Evolutionary conservation across 2,113 vertebrate genomes (phyloP).

Genomic region (Gallinago paraguaiae): DNA sequence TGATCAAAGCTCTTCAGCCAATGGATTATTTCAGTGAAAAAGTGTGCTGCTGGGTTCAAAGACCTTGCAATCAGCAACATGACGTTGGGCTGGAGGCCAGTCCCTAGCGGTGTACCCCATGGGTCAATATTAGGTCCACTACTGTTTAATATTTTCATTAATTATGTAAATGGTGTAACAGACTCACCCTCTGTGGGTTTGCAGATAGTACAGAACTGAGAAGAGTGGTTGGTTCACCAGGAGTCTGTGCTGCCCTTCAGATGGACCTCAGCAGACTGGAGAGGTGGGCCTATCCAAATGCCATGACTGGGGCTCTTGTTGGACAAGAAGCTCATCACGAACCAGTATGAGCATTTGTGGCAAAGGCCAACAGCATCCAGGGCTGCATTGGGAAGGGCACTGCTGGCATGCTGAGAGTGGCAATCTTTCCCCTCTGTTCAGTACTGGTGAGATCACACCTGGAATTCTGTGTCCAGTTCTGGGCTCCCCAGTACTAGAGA

Average conservation of each 20-base stretch:
- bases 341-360: not conserved
- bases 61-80: not conserved
- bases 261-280: not conserved
- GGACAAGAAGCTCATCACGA: not conserved
- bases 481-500: not conserved
- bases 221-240: not conserved
- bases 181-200: not conserved
- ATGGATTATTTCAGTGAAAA: not conserved
- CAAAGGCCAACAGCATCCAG: not conserved
- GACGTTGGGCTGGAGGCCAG: not conserved
- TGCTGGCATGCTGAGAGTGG: not conserved
- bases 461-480: not conserved
- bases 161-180: not conserved
- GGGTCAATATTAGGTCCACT: not conserved
- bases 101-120: not conserved
- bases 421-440: not conserved
- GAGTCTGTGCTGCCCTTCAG: not conserved
- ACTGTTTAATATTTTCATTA: not conserved
- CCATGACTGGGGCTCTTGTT: not conserved
- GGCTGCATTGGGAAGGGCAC: not conserved
- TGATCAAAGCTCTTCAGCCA: not conserved
- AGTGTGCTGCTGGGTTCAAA: not conserved
- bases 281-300: not conserved
- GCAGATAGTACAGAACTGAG: not conserved
- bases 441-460: not conserved